A percentile compares a stretch with the other conserved stretches of the same genome.
Conservation (phyloP, 1,140 invertebrate genomes). For the Caenorhabditis inopinata region DNA sequence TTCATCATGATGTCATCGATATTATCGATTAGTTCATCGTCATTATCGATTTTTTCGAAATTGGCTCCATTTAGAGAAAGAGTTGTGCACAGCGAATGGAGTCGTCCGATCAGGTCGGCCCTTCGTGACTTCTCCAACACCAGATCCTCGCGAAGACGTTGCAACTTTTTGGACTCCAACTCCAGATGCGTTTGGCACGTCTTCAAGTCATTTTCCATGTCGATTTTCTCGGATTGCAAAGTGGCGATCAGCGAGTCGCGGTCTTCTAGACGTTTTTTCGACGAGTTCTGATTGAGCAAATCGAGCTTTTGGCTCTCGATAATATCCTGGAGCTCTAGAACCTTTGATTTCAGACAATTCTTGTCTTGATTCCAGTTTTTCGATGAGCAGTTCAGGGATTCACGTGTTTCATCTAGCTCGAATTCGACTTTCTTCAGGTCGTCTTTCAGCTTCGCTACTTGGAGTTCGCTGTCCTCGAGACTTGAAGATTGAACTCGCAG, state of each 20-base stretch:
- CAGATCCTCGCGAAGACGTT: conserved; percentile 46
- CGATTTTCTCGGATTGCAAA: conserved; percentile 34
- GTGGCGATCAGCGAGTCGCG: conserved; percentile 40
- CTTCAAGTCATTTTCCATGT: background rate
- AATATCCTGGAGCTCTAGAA: background rate
- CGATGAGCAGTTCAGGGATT: background rate
- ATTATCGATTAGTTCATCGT: conserved; percentile 40
- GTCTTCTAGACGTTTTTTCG: conserved; percentile 39
- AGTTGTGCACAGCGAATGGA: conserved; percentile 41
- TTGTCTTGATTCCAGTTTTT: background rate
- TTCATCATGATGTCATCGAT: conserved; percentile 51
- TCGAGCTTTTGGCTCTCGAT: background rate
- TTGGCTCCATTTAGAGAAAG: conserved; percentile 39
- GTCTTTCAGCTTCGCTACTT: conserved; percentile 22
- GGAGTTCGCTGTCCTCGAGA: conserved; percentile 5
- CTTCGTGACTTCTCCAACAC: conserved; percentile 44
- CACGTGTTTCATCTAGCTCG: conserved; percentile 11
- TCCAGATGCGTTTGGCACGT: conserved; percentile 30
- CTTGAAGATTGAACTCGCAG: background rate
- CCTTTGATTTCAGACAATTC: background rate
- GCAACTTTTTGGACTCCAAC: conserved; percentile 47
- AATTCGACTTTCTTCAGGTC: conserved; percentile 1
- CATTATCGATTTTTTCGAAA: conserved; percentile 23
- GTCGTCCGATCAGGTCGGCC: conserved; percentile 41
- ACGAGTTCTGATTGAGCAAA: background rate